Percentiles rank a stretch among this genome's conserved stretches.
phyloP scores from a whole-genome alignment of 2,797 vertebrate genomes.

The Botia kubotai region DNA sequence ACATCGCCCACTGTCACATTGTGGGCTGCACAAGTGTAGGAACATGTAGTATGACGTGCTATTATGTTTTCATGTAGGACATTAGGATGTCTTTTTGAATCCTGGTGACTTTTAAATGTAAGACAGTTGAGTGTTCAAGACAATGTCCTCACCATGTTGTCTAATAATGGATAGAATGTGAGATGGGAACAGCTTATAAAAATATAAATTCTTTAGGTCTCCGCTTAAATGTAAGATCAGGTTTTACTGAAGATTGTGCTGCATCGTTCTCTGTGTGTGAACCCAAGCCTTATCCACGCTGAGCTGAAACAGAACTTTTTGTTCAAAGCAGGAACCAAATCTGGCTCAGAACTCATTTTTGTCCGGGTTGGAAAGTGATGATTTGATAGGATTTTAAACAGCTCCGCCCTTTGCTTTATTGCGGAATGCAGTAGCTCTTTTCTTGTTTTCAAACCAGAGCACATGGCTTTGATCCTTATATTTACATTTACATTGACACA shows the following conservation, averaged over 20 bases:
- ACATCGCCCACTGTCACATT: constrained; percentile 5
- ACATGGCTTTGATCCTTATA: no score
- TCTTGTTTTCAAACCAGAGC: no score
- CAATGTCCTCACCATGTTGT: neutral
- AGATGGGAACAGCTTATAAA: no score
- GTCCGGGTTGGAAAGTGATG: no score
- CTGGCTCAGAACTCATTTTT: no score
- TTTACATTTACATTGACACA: no score
- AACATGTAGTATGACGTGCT: neutral
- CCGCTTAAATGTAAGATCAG: neutral
- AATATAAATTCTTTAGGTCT: no score
- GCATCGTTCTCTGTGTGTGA: neutral
- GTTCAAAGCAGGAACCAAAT: no score
- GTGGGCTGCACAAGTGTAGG: constrained; percentile 4
- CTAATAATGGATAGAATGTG: neutral
- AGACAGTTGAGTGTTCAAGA: neutral
- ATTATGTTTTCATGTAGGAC: neutral
- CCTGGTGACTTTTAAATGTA: neutral
- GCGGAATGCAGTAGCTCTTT: no score
- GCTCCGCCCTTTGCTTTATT: no score
- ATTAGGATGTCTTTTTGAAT: no score
- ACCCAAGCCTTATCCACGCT: neutral
- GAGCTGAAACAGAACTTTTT: neutral
- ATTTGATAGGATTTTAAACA: no score
- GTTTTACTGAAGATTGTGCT: constrained; percentile 5